Evolutionary conservation across 2,797 vertebrate genomes (phyloP).

Genomic region (Tiaroga cobitis): DNA sequence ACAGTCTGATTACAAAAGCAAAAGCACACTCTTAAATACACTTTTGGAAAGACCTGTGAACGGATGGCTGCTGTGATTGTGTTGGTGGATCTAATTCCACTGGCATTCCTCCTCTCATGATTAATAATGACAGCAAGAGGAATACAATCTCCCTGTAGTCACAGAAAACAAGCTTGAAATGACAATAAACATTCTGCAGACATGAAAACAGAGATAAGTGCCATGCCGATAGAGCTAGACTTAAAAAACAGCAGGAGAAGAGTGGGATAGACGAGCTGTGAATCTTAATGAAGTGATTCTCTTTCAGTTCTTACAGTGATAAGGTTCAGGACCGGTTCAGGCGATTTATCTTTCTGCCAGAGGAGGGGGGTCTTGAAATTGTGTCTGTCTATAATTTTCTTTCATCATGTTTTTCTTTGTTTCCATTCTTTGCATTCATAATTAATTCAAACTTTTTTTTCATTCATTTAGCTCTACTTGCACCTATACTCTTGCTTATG

Average conservation of each 20-base stretch:
- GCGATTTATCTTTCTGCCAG: slow-evolving; percentile 19
- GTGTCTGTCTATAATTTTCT: not conserved
- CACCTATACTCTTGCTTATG: not conserved
- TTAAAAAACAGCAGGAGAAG: slow-evolving; percentile 65
- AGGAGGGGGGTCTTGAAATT: not conserved
- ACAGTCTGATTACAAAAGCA: not conserved
- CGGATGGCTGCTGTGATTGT: not conserved
- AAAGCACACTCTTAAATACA: slow-evolving; percentile 9
- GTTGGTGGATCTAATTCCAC: slow-evolving; percentile 27
- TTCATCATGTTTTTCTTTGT: slow-evolving; percentile 1
- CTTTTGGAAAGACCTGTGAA: slow-evolving; percentile 24
- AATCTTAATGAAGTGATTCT: slow-evolving; percentile 69
- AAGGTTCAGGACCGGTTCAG: slow-evolving; percentile 48
- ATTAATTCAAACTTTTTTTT: too few relatives aligned
- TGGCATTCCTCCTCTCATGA: slow-evolving; percentile 37
- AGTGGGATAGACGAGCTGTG: slow-evolving; percentile 56
- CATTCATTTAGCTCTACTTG: not conserved
- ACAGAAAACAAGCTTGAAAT: slow-evolving; percentile 64
- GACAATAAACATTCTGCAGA: slow-evolving; percentile 53
- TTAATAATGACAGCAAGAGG: slow-evolving; percentile 58
- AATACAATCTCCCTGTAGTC: slow-evolving; percentile 68
- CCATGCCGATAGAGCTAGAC: slow-evolving; percentile 66
- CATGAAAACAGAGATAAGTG: slow-evolving; percentile 70
- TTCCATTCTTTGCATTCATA: not conserved
- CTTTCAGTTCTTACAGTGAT: slow-evolving; percentile 50